phyloP scores from a whole-genome alignment of 1,140 invertebrate species.

The Sminthurinus signatus region DNA sequence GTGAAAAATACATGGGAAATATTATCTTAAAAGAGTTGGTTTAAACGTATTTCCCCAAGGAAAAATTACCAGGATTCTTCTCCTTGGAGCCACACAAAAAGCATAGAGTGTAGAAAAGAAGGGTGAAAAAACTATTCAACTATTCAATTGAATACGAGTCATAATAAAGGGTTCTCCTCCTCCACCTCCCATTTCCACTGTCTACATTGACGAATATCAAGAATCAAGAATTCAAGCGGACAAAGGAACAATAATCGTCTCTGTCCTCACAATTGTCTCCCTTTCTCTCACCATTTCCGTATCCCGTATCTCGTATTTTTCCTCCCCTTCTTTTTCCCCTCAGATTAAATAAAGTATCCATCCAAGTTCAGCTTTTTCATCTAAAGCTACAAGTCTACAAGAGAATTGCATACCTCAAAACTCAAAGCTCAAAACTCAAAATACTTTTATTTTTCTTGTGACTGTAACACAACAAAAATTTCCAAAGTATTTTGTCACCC shows the following conservation, averaged over 20 bases:
- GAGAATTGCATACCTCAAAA: too few species aligned
- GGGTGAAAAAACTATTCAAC: slow-evolving; percentile 9
- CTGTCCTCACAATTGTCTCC: neutral
- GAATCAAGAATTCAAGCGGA: neutral
- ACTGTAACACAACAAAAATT: too few species aligned
- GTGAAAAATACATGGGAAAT: too few species aligned
- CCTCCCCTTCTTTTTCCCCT: neutral
- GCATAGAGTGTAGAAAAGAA: neutral
- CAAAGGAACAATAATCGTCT: slow-evolving; percentile 9
- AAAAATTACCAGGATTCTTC: slow-evolving; percentile 10
- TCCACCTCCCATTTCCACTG: too few species aligned
- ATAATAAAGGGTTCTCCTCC: too few species aligned
- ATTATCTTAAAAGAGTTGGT: slow-evolving; percentile 9
- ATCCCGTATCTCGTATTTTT: neutral
- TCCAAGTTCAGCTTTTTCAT: too few species aligned
- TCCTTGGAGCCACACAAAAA: neutral
- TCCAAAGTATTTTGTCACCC: too few species aligned
- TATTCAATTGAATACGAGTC: too few species aligned
- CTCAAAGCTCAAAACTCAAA: too few species aligned
- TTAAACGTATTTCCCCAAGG: slow-evolving; percentile 11
- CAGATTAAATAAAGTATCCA: too few species aligned
- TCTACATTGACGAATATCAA: neutral
- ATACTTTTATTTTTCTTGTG: too few species aligned
- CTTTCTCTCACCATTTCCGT: neutral
- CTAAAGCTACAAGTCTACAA: too few species aligned